Percentiles rank a stretch among this genome's conserved stretches.
Evolutionary conservation across 2,113 vertebrate genomes (phyloP).

Genomic region (Alouatta palliata): DNA sequence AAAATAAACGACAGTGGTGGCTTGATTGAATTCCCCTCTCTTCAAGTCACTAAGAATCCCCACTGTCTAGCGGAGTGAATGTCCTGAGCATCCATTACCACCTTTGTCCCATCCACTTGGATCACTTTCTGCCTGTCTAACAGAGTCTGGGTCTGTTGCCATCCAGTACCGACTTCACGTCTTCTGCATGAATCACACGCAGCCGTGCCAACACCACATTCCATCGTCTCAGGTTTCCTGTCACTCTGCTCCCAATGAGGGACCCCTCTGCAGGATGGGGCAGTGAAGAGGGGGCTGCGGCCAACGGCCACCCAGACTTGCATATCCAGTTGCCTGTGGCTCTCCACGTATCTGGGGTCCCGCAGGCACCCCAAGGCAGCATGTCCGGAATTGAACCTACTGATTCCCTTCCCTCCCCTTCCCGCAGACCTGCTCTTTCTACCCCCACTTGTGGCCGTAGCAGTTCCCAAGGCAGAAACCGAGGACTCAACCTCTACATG

Average conservation of each 20-base stretch:
- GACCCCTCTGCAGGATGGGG: conserved; percentile 39
- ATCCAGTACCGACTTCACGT: conserved; percentile 56
- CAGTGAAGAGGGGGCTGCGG: background rate
- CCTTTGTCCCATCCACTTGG: conserved; percentile 24
- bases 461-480: background rate
- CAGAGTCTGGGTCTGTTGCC: conserved; percentile 51
- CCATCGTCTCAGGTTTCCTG: conserved; percentile 61
- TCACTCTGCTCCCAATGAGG: conserved; percentile 14
- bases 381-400: background rate
- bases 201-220: conserved; percentile 46
- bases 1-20: conserved; percentile 31
- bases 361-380: background rate
- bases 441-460: background rate
- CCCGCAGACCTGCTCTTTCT: background rate
- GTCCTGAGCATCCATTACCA: conserved; percentile 42
- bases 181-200: conserved; percentile 65
- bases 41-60: background rate
- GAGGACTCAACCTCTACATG: background rate
- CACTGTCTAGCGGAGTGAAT: background rate
- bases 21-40: conserved; percentile 21
- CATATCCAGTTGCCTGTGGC: background rate
- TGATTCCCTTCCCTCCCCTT: background rate
- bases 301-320: background rate
- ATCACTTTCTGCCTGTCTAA: conserved; percentile 45
- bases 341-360: background rate